These are phyloP conservation scores for Eupithecia subumbrata DNA, from an alignment of 2,888 invertebrate genomes.

Conservation along the genomic window DNA sequence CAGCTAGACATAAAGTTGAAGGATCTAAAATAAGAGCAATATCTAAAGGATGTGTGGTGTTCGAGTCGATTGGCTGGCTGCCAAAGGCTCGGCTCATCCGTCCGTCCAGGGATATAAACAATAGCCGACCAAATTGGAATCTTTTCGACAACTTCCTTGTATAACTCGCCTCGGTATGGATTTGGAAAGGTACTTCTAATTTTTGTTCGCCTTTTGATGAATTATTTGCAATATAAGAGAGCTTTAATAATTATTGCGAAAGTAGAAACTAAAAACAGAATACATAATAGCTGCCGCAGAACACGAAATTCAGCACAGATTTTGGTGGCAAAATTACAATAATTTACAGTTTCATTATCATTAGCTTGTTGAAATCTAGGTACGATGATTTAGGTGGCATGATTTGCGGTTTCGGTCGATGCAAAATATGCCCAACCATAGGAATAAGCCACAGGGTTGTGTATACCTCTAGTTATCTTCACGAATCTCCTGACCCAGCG, in stretches of 20 bases:
- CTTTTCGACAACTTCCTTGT: slow-evolving; percentile 50
- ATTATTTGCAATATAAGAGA: neutral
- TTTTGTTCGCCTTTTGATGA: neutral
- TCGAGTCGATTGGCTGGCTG: slow-evolving; percentile 52
- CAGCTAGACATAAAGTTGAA: slow-evolving; percentile 38
- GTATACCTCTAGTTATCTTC: neutral
- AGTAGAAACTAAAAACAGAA: too few species aligned
- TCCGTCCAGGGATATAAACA: slow-evolving; percentile 55
- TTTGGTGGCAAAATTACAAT: neutral
- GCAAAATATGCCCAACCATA: neutral
- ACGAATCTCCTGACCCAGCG: slow-evolving; percentile 1
- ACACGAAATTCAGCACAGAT: too few species aligned
- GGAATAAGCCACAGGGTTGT: neutral
- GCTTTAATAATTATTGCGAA: neutral
- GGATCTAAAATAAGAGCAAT: slow-evolving; percentile 32
- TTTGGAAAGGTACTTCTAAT: neutral
- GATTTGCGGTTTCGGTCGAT: neutral
- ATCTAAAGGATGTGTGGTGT: slow-evolving; percentile 45
- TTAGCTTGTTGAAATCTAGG: neutral
- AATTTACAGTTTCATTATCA: neutral
- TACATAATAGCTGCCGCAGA: too few species aligned
- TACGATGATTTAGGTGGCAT: neutral
- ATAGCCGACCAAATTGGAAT: slow-evolving; percentile 54
- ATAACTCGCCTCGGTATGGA: slow-evolving; percentile 36
- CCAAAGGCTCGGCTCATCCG: slow-evolving; percentile 52